Percentiles rank a stretch among this genome's conserved stretches.
Conservation (phyloP, 2,113 vertebrate genomes). For the Jaculus jaculus region DNA sequence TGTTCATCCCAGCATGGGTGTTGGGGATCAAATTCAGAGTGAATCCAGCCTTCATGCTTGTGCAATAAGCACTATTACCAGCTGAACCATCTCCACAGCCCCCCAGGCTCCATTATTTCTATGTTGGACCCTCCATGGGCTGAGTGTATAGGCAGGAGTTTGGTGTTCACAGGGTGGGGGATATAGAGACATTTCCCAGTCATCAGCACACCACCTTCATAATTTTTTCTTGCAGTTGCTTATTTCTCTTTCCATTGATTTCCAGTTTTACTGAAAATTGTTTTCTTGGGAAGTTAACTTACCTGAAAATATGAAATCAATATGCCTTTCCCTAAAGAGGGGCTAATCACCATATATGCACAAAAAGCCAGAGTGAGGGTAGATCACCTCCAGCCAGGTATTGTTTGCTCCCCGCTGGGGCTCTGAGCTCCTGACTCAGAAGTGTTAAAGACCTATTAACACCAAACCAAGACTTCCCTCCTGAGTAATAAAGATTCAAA, state of each 20-base stretch:
- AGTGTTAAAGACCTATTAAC: neutral
- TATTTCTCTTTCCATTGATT: constrained; percentile 18
- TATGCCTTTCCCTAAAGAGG: constrained; percentile 12
- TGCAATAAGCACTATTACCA: no score
- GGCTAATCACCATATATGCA: neutral
- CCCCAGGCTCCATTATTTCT: neutral
- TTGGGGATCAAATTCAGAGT: no score
- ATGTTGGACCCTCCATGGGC: neutral
- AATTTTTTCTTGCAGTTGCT: neutral
- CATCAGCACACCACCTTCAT: neutral
- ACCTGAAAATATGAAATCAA: constrained; percentile 50
- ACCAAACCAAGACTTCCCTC: neutral
- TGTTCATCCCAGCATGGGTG: no score
- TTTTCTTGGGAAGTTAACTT: constrained; percentile 46
- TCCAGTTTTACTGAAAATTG: neutral
- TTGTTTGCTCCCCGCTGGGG: neutral
- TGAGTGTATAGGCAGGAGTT: neutral
- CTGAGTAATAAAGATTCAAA: neutral
- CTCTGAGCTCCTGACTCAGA: neutral
- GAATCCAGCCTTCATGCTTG: no score
- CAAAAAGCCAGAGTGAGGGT: neutral
- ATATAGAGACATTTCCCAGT: neutral
- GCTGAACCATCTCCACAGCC: no score
- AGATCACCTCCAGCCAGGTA: neutral
- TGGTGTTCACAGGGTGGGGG: neutral